Base-by-base conservation (phyloP, 2,888 invertebrate species). In the Malthinus seriepunctatus region DNA sequence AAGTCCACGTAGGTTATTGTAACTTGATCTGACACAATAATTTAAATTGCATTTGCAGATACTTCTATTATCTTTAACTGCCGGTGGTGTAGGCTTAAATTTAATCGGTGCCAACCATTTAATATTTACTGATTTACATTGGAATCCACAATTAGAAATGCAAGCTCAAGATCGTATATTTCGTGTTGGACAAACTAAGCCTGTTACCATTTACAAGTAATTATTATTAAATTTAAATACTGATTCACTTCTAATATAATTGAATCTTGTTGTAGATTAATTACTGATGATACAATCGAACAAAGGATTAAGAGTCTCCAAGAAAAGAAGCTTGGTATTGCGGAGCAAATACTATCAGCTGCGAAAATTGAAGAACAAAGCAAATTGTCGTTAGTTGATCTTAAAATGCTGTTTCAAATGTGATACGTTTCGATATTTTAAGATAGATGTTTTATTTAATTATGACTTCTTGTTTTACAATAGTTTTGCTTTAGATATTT, bases 151-250 rank as follows among this genome's bases (percentile, higher is more conserved):
- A 72, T 79, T 97, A 44, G 97, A 98, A 78, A 84, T 88, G 39
- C 97, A 97, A 78, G 97, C 97, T 0, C 93, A 93, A 79, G 97
- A 97, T 80, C 83, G 97, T 60, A 89, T 97, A 62, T 95, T 96
- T 79, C 82, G 97, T 60, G 88, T 97, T 63, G 97, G 97, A 0
- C 97, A 97, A 77, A 85, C 78, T 46, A 91, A 89, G 71, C 78
- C 85, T 67, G 95, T 96, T 0, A 82, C 84, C 67, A 86, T 97
- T 48, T 92, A 95, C 77, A 91, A 92, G 90, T 92, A 71, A 76
- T 79, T 73, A 34, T 51, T 52, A 6, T 51, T n/a, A 8, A 8
- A 11, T 32, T 49, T 37, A 32, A 31, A 46, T 14, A 4, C 32
- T 23, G 12, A 12, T 23, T 12, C n/a, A n/a, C 32, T 31, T 23